phyloP scores from a whole-genome alignment of 2,888 invertebrate species.

The Xestia sexstrigata region DNA sequence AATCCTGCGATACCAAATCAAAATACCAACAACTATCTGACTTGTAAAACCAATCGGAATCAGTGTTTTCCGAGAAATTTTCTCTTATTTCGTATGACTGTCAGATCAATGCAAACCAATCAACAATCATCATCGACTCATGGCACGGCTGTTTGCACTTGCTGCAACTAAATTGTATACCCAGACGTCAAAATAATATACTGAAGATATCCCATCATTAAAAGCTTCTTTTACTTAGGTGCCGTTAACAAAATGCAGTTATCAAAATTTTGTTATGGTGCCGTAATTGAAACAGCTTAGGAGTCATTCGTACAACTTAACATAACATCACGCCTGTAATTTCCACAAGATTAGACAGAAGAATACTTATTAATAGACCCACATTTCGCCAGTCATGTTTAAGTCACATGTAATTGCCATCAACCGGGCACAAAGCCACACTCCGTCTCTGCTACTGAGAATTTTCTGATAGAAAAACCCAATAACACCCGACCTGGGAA shows the following conservation, averaged over 20 bases:
- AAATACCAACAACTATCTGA: neutral
- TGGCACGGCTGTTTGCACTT: neutral
- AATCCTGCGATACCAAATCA: neutral
- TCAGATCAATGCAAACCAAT: slow-evolving; percentile 17
- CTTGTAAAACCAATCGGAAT: neutral
- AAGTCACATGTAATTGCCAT: neutral
- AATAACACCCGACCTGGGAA: too few relatives aligned
- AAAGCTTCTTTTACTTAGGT: neutral
- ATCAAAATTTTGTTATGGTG: neutral
- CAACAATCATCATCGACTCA: slow-evolving; percentile 1
- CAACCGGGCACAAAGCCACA: neutral
- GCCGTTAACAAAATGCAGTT: neutral
- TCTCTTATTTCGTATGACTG: slow-evolving; percentile 34
- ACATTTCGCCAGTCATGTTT: neutral
- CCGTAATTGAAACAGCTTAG: neutral
- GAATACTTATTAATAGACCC: neutral
- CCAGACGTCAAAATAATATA: neutral
- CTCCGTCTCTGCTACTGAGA: neutral
- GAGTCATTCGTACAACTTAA: neutral
- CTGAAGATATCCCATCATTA: neutral
- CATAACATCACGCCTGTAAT: neutral
- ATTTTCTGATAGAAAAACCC: neutral
- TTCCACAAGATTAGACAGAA: neutral
- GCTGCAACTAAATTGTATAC: neutral
- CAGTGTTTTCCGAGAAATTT: slow-evolving; percentile 10